Conservation (phyloP, 2,888 invertebrate species). For the Phyllotreta cruciferae region DNA sequence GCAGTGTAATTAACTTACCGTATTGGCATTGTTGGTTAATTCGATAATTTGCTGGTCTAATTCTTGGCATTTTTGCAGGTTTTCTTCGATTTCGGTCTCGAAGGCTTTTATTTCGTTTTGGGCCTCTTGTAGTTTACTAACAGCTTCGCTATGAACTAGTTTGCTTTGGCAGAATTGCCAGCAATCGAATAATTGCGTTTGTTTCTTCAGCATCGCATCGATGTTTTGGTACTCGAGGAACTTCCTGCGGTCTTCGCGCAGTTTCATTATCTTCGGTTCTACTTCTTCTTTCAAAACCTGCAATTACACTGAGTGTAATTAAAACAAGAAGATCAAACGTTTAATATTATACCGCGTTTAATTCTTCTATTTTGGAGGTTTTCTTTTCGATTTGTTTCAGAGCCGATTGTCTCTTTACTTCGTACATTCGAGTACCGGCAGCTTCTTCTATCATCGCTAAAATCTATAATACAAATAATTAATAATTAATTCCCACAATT, state of each 20-base stretch:
- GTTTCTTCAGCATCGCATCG: constrained; percentile 83
- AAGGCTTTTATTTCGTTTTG: constrained; percentile 47
- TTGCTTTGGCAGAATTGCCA: constrained; percentile 69
- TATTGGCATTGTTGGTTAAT: constrained; percentile 71
- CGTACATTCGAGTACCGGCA: constrained; percentile 96
- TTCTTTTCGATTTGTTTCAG: constrained; percentile 91
- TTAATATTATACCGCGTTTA: constrained; percentile 55
- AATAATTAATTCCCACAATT: not conserved
- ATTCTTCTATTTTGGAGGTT: constrained; percentile 86
- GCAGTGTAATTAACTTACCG: constrained; percentile 61
- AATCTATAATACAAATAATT: constrained; percentile 65
- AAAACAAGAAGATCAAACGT: constrained; percentile 1
- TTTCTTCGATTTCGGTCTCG: constrained; percentile 63
- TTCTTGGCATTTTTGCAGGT: constrained; percentile 63
- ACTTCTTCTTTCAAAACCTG: constrained; percentile 84
- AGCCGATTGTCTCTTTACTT: constrained; percentile 87
- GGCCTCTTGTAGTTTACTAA: constrained; percentile 49
- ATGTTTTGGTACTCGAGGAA: constrained; percentile 89
- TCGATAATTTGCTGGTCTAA: constrained; percentile 69
- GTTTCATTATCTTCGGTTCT: constrained; percentile 84
- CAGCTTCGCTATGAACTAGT: constrained; percentile 43
- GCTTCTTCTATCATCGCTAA: constrained; percentile 99
- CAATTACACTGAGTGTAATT: constrained; percentile 14
- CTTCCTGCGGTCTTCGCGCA: constrained; percentile 83
- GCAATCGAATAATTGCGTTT: constrained; percentile 75